Evolutionary conservation across 2,888 invertebrate genomes (phyloP).

Genomic region (Octonoba sinensis): DNA sequence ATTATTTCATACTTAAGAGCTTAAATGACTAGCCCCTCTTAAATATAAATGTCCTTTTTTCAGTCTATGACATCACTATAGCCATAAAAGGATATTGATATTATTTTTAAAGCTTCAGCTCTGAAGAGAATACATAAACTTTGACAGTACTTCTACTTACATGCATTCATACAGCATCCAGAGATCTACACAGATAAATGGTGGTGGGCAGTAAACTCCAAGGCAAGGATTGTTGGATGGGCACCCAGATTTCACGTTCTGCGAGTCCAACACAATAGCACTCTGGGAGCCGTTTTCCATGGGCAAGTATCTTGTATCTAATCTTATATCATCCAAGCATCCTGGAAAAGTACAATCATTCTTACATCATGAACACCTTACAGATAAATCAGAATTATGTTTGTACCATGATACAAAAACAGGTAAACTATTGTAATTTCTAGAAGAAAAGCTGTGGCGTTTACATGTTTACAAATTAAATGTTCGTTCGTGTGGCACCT

Average conservation of each 20-base stretch:
- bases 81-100: no score
- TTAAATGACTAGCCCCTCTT: no score
- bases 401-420: background rate
- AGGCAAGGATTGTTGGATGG: constrained; percentile 94
- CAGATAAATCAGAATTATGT: background rate
- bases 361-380: background rate
- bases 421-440: background rate
- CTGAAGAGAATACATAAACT: background rate
- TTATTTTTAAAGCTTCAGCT: no score
- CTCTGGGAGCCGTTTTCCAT: constrained; percentile 68
- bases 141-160: constrained; percentile 35
- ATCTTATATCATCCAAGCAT: constrained; percentile 74
- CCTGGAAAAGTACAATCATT: constrained; percentile 68
- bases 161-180: constrained; percentile 71
- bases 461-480: no score
- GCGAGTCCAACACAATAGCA: constrained; percentile 83
- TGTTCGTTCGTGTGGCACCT: no score
- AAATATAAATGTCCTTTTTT: no score
- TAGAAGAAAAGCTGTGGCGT: no score
- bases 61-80: no score
- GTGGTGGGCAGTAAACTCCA: constrained; percentile 92
- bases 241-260: constrained; percentile 91
- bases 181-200: constrained; percentile 79
- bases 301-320: constrained; percentile 72
- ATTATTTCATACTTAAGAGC: no score